Evolutionary conservation across 2,113 vertebrate species (phyloP).

Genomic region (Chionomys nivalis): DNA sequence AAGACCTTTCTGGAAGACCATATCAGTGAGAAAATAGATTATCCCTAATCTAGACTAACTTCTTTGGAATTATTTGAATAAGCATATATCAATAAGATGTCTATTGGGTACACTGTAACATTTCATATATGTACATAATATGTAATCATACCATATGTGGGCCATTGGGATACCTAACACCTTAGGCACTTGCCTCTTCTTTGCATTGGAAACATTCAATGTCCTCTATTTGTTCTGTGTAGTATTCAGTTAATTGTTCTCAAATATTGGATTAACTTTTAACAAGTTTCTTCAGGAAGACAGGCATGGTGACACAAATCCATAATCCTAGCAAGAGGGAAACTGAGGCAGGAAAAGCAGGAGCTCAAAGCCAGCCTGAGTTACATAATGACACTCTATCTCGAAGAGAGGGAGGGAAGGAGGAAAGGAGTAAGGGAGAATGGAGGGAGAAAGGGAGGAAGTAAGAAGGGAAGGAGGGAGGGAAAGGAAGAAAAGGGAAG

Average conservation of each 20-base stretch:
- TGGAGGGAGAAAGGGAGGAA: fast-evolving
- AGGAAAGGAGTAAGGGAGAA: too few species aligned
- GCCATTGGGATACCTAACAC: background rate
- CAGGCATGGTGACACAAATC: background rate
- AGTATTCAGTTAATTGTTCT: background rate
- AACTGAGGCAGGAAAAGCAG: background rate
- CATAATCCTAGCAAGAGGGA: background rate
- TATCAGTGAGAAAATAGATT: background rate
- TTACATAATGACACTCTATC: background rate
- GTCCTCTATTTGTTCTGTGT: too few species aligned
- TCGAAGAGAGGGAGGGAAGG: too few species aligned
- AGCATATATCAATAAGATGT: background rate
- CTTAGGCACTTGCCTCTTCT: background rate
- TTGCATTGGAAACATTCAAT: background rate
- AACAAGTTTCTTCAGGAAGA: background rate
- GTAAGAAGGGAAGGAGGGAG: fast-evolving
- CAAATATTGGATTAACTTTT: background rate
- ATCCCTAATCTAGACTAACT: background rate
- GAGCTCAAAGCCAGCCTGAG: background rate
- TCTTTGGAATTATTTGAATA: background rate
- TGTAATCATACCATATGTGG: background rate
- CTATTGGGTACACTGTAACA: background rate
- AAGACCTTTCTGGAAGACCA: background rate
- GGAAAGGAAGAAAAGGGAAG: background rate
- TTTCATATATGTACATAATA: background rate